Evolutionary conservation across 2,113 vertebrate genomes (phyloP).

Genomic region (Etheostoma cragini): DNA sequence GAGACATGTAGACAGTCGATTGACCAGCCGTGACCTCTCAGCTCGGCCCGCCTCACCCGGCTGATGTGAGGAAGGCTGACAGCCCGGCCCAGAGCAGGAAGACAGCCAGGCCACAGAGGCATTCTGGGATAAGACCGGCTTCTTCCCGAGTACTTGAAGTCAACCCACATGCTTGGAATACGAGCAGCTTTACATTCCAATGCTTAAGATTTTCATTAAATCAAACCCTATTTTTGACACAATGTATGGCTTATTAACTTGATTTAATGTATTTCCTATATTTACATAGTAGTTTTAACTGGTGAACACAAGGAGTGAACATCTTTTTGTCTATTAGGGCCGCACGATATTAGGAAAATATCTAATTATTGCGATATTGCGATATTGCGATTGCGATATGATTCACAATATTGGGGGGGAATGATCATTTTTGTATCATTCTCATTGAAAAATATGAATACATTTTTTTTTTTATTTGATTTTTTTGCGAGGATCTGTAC

Average conservation of each 20-base stretch:
- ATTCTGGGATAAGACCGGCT: constrained; percentile 39
- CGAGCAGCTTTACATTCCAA: background rate
- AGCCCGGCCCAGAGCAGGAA: constrained; percentile 53
- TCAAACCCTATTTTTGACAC: background rate
- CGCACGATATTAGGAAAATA: no score
- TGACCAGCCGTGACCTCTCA: constrained; percentile 67
- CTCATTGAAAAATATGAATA: no score
- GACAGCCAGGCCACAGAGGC: constrained; percentile 41
- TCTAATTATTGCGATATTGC: no score
- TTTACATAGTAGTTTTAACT: background rate
- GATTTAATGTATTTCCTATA: background rate
- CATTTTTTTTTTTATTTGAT: no score
- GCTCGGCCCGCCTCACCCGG: constrained; percentile 38
- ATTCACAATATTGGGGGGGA: no score
- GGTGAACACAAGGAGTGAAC: background rate
- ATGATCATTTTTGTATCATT: no score
- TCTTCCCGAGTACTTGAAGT: constrained; percentile 16
- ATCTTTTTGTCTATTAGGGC: background rate
- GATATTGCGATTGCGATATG: no score
- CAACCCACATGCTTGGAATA: background rate
- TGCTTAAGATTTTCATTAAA: constrained; percentile 1
- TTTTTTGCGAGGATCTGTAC: no score
- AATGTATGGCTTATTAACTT: background rate
- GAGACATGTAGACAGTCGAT: constrained; percentile 42
- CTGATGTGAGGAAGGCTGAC: constrained; percentile 74